Base-by-base conservation (phyloP, 2,888 invertebrate genomes). In the Xestia rhomboidea region DNA sequence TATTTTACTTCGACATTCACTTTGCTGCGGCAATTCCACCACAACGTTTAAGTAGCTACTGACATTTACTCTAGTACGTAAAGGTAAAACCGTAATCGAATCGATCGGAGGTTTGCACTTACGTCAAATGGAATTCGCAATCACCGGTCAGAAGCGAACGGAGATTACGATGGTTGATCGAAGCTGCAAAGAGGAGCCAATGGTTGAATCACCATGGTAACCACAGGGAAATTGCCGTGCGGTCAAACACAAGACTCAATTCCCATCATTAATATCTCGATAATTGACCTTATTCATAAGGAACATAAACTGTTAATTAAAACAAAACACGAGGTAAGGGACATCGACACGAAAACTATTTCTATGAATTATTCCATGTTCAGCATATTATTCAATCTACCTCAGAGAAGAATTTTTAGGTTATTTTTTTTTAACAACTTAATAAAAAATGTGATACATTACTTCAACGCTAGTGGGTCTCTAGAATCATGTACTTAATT, bases 91-190 rank as follows among this genome's bases (percentile, higher is more conserved):
- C 60, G 63, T 63, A 64, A 73, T 73, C 66, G 63, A 72, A 75
- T 76, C 66, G 38, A 87, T 76, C 51, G 24, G 13, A 80, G 87
- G 38, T 66, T 64, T 62, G 54, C 13, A 60, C 44, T 69, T 30
- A 79, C 57, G 49, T 62, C 72, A 79, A 86, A 70, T 75, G 74
- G 85, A 85, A 87, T 84, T 67, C 75, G 68, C 34, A 84, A 85
- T 85, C 70, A 77, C 77, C 70, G 76, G 67, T 46, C 57, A 84
- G 51, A 63, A 34, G 57, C 15, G 18, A 73, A n/a, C 74, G 81
- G 85, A 84, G 87, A 84, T 84, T 84, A 69, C 69, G 54, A 44
- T 81, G 38, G 72, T 21, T 34, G 67, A 76, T 71, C 68, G 11
- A 54, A 68, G 0, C 15, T 41, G 5, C 38, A 83, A 83, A 79